Conservation (phyloP, 2,888 invertebrate species). For the Carterocephalus palaemon region DNA sequence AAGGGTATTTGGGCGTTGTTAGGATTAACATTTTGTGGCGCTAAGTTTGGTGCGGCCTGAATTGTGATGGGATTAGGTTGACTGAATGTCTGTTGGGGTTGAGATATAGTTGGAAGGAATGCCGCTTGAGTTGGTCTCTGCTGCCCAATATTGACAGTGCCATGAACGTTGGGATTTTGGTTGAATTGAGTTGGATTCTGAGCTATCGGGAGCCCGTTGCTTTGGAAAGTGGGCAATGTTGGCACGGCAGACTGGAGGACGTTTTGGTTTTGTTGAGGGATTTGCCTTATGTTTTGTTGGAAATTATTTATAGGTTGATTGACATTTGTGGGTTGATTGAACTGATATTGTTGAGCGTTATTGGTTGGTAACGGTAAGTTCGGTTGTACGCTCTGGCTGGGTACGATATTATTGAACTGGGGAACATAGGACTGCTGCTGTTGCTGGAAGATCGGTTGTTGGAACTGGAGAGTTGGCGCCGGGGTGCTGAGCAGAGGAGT, state of each 20-base stretch:
- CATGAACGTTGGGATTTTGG: conserved; percentile 47
- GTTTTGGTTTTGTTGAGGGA: conserved; percentile 51
- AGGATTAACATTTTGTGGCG: conserved; percentile 53
- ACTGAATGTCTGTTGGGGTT: conserved; percentile 54
- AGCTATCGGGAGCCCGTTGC: conserved; percentile 45
- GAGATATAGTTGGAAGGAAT: conserved; percentile 62
- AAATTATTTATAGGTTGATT: conserved; percentile 49
- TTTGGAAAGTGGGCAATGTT: conserved; percentile 60
- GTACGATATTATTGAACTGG: conserved; percentile 58
- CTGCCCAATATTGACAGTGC: conserved; percentile 53
- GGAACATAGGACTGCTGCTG: conserved; percentile 58
- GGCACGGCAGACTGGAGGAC: conserved; percentile 53
- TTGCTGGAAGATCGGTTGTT: conserved; percentile 54
- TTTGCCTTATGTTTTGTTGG: conserved; percentile 50
- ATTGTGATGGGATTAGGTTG: conserved; percentile 67
- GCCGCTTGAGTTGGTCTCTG: conserved; percentile 63
- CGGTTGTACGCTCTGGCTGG: conserved; percentile 48
- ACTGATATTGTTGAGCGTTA: conserved; percentile 48
- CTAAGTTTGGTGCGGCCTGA: conserved; percentile 70
- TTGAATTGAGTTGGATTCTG: conserved; percentile 51
- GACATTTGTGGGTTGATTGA: conserved; percentile 46
- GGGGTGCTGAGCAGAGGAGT: conserved; percentile 49
- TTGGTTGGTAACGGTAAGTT: conserved; percentile 40
- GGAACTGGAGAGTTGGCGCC: conserved; percentile 54
- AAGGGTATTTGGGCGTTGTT: conserved; percentile 64